A percentile compares a stretch with the other conserved stretches of the same genome.
phyloP scores from a whole-genome alignment of 2,888 invertebrate species.

The Gymnosoma rotundatum region DNA sequence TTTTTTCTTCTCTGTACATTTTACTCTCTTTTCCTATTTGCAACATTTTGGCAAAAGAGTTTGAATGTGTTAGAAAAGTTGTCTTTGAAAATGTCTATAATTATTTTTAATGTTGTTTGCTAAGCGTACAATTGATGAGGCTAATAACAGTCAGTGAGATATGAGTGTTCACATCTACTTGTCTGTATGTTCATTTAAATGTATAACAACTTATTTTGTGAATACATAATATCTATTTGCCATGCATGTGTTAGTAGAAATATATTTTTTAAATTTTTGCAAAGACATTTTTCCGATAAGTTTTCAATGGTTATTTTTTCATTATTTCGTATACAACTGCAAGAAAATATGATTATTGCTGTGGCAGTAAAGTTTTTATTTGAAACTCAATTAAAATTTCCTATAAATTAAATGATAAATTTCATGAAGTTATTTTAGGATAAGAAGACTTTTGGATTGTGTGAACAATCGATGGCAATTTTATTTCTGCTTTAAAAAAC shows the following conservation, averaged over 20 bases:
- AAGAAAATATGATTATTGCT: conserved; percentile 65
- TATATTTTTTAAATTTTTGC: conserved; percentile 34
- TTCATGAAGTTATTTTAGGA: conserved; percentile 30
- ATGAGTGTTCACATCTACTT: conserved; percentile 40
- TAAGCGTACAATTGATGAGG: conserved; percentile 71
- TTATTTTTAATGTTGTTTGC: conserved; percentile 71
- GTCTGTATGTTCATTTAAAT: neutral
- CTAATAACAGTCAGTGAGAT: conserved; percentile 70
- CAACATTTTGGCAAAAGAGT: conserved; percentile 46
- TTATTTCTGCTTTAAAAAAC: neutral
- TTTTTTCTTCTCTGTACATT: neutral
- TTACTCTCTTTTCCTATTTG: neutral
- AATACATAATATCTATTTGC: conserved; percentile 15
- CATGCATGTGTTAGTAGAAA: conserved; percentile 42
- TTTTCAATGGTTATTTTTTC: conserved; percentile 63
- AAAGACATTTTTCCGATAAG: conserved; percentile 61
- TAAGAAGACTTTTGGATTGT: neutral
- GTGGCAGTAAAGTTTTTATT: conserved; percentile 53
- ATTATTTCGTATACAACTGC: conserved; percentile 51
- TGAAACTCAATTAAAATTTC: conserved; percentile 67
- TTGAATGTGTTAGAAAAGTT: conserved; percentile 68
- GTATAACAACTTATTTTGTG: neutral
- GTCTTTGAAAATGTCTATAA: conserved; percentile 70
- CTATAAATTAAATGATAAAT: conserved; percentile 60
- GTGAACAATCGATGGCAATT: too few species aligned